Conservation (phyloP, 2,888 invertebrate genomes). For the Elysia crispata region DNA sequence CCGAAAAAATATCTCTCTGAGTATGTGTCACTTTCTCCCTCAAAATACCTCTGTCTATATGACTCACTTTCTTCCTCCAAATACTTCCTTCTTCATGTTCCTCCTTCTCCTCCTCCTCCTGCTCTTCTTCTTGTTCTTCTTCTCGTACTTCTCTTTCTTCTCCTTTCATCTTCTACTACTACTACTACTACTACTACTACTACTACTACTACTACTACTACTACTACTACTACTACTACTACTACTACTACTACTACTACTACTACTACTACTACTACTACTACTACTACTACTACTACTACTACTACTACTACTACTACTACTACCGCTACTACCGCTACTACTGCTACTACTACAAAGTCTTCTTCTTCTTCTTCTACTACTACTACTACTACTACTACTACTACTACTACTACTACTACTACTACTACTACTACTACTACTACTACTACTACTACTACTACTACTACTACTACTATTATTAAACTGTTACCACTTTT, state of each 20-base stretch:
- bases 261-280: constrained; percentile 29
- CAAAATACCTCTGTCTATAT: no score
- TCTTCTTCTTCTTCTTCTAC: no score
- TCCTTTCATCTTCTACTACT: not conserved
- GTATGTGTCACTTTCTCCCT: no score
- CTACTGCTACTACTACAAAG: not conserved
- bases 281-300: constrained; percentile 27
- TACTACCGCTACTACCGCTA: constrained; percentile 6
- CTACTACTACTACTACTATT: not conserved
- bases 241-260: constrained; percentile 24
- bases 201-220: constrained; percentile 38
- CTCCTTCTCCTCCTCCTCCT: not conserved
- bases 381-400: constrained; percentile 10
- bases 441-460: not conserved
- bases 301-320: constrained; percentile 27
- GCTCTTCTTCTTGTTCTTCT: constrained; percentile 26
- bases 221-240: constrained; percentile 32
- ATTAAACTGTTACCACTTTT: no score
- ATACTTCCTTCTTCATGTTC: constrained; percentile 12
- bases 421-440: not conserved
- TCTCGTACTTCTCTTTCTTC: constrained; percentile 2
- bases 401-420: not conserved
- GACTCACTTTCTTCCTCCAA: not conserved
- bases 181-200: constrained; percentile 36
- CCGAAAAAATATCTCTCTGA: no score